Percentiles rank a stretch among this genome's conserved stretches.
These are phyloP conservation scores for Andrena flavipes DNA, from an alignment of 2,888 invertebrate species.

Conservation along the genomic window DNA sequence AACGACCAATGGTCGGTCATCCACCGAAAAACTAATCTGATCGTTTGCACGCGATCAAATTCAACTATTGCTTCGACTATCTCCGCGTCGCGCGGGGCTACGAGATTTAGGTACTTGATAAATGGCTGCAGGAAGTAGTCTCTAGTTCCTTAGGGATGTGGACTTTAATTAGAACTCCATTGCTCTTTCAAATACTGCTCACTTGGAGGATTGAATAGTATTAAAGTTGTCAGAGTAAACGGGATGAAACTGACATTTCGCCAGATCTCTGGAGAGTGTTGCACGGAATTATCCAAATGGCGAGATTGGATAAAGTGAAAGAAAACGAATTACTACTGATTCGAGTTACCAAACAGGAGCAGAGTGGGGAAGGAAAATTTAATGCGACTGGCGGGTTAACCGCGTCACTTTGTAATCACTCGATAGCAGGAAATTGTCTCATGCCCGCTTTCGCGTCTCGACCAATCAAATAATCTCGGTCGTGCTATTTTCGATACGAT, in stretches of 20 bases:
- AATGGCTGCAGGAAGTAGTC: too few species aligned
- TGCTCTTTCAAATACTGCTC: too few species aligned
- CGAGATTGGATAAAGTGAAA: too few species aligned
- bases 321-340: not conserved
- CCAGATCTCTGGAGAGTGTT: too few species aligned
- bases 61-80: slow-evolving; percentile 6
- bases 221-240: too few species aligned
- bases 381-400: slow-evolving; percentile 10
- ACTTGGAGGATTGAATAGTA: too few species aligned
- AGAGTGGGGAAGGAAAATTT: slow-evolving; percentile 1
- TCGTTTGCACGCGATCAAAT: slow-evolving; percentile 15
- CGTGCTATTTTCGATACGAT: slow-evolving; percentile 72
- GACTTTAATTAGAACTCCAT: too few species aligned
- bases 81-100: not conserved
- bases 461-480: slow-evolving; percentile 68
- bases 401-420: slow-evolving; percentile 46
- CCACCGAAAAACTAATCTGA: not conserved
- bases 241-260: too few species aligned
- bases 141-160: too few species aligned
- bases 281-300: too few species aligned
- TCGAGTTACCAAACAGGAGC: not conserved
- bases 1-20: slow-evolving; percentile 1
- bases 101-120: too few species aligned
- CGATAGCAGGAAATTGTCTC: slow-evolving; percentile 58
- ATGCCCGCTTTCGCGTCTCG: slow-evolving; percentile 59